These are phyloP conservation scores for Ellobium chinense DNA, from an alignment of 2,888 invertebrate species.

Conservation along the genomic window DNA sequence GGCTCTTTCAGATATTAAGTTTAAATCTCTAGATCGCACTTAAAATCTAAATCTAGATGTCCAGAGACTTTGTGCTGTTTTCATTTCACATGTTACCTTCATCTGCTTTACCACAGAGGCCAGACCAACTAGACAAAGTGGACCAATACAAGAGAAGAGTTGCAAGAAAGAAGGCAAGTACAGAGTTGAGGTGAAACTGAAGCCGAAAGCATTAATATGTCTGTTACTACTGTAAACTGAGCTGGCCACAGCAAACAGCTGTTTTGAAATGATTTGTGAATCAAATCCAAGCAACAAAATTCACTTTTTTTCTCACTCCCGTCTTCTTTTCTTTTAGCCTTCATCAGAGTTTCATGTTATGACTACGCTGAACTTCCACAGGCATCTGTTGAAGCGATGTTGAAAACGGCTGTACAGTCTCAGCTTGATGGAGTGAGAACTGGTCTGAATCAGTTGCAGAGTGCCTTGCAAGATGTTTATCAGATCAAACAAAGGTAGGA, in stretches of 20 bases:
- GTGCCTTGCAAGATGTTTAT: conserved; percentile 90
- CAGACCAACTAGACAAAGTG: conserved; percentile 95
- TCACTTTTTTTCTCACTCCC: not conserved
- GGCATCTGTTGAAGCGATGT: conserved; percentile 94
- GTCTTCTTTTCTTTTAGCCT: not conserved
- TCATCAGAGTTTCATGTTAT: no score
- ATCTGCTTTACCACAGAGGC: no score
- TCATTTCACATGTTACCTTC: no score
- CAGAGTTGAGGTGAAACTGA: no score
- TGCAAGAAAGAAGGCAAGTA: conserved; percentile 80
- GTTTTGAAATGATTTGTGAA: no score
- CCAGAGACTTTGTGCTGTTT: no score
- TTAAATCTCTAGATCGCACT: no score
- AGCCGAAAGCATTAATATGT: not conserved
- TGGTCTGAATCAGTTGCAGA: conserved; percentile 93
- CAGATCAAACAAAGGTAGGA: conserved; percentile 84
- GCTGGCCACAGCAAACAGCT: no score
- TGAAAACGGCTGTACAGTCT: conserved; percentile 99
- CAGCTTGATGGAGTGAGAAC: conserved; percentile 97
- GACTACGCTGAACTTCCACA: no score
- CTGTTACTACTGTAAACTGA: not conserved
- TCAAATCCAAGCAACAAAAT: no score
- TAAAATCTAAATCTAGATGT: no score
- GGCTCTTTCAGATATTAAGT: no score
- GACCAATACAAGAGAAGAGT: conserved; percentile 80